These are phyloP conservation scores for Drosophila mercatorum DNA, from an alignment of 2,888 invertebrate genomes.

Conservation along the genomic window DNA sequence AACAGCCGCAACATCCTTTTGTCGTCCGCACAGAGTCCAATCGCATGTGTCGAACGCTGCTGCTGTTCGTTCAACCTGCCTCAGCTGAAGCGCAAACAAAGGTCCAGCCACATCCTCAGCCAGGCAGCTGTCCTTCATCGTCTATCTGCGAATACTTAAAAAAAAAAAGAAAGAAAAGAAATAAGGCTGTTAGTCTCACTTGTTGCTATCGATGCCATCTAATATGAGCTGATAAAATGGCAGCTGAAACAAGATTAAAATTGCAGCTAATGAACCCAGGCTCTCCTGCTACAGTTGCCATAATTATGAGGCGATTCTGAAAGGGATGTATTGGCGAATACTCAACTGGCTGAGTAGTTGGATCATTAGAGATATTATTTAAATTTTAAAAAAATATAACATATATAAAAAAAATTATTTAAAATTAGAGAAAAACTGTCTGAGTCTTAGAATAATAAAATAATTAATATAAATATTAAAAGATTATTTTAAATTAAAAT, in stretches of 20 bases:
- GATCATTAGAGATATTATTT: neutral
- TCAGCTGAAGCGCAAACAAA: slow-evolving; percentile 7
- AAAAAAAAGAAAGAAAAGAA: neutral
- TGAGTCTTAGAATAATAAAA: too few relatives aligned
- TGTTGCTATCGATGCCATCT: slow-evolving; percentile 8
- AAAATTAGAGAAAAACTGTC: too few relatives aligned
- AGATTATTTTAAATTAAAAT: too few relatives aligned
- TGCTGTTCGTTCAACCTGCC: slow-evolving; percentile 32
- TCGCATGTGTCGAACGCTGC: slow-evolving; percentile 22
- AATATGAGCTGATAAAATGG: neutral
- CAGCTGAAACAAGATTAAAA: neutral
- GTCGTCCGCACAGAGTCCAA: slow-evolving; percentile 10
- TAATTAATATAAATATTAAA: too few relatives aligned
- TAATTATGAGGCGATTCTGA: neutral
- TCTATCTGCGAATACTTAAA: neutral
- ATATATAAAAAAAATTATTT: too few relatives aligned
- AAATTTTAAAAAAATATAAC: too few relatives aligned
- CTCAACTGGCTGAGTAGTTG: too few relatives aligned
- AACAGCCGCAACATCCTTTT: slow-evolving; percentile 2
- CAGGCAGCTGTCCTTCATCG: neutral
- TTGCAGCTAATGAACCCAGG: neutral
- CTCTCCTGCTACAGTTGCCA: neutral
- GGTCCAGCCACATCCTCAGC: neutral
- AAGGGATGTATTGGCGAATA: too few relatives aligned
- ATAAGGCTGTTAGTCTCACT: slow-evolving; percentile 1